Conservation (phyloP, 2,797 vertebrate genomes). For the Salarias fasciatus region DNA sequence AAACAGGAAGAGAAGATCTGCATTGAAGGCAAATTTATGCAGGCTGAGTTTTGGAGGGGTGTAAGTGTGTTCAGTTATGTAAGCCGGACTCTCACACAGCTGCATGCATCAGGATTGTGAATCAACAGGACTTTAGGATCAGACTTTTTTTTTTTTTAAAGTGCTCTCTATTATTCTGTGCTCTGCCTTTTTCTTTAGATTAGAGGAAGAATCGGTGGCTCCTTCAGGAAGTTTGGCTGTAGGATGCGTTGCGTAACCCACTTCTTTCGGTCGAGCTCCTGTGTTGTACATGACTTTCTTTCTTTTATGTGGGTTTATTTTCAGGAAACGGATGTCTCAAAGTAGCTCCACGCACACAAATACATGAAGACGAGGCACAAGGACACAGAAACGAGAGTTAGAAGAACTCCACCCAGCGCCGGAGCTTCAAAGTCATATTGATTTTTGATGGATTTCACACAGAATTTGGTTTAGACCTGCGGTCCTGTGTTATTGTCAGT, state of each 20-base stretch:
- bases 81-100: background rate
- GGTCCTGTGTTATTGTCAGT: slow-evolving; percentile 16
- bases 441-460: slow-evolving; percentile 52
- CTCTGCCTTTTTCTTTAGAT: background rate
- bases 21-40: background rate
- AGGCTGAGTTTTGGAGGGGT: background rate
- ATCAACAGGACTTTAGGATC: background rate
- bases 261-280: too few species aligned
- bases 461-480: slow-evolving; percentile 27
- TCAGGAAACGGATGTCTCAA: slow-evolving; percentile 6
- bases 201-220: background rate
- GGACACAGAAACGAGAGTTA: slow-evolving; percentile 11
- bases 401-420: slow-evolving; percentile 12
- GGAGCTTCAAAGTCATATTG: slow-evolving; percentile 35
- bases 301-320: background rate
- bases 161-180: background rate
- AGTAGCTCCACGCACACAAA: too few species aligned
- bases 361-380: background rate
- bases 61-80: background rate
- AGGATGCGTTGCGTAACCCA: background rate
- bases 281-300: too few species aligned
- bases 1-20: background rate
- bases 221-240: background rate
- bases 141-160: too few species aligned
- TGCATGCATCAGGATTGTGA: background rate